Conservation (phyloP, 30 jellyfish, hydroid and myxozoan genomes). For the Turritopsis dohrnii region DNA sequence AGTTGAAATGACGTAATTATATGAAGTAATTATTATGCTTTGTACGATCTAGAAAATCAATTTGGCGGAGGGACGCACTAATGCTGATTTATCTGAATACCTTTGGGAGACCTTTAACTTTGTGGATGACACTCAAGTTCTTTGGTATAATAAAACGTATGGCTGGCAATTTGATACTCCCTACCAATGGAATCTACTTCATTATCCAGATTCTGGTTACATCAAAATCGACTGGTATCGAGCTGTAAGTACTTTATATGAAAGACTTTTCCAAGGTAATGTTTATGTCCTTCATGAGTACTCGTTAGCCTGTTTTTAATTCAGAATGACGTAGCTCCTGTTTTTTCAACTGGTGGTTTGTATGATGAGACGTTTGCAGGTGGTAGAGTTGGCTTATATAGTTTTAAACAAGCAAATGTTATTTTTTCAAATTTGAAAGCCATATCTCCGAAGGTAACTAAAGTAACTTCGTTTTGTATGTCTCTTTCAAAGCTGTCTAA, state of each 20-base stretch:
- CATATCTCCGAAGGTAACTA: slow-evolving; percentile 31
- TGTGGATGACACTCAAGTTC: slow-evolving; percentile 32
- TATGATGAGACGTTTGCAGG: slow-evolving; percentile 45
- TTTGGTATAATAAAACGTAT: slow-evolving; percentile 45
- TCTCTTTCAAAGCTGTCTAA: not conserved
- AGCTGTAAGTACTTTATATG: slow-evolving; percentile 14
- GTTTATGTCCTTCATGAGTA: not conserved
- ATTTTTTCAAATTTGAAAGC: slow-evolving; percentile 55
- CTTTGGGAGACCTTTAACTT: slow-evolving; percentile 63
- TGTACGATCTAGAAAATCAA: not conserved
- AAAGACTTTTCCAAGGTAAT: not conserved
- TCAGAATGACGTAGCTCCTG: slow-evolving; percentile 35
- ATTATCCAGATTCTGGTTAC: slow-evolving; percentile 51
- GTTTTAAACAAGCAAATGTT: slow-evolving; percentile 46
- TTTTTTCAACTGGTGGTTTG: slow-evolving; percentile 45
- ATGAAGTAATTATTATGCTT: too few species aligned
- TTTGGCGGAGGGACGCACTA: not conserved
- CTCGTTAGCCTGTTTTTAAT: not conserved
- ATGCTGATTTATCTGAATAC: slow-evolving; percentile 44
- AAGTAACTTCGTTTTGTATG: not conserved
- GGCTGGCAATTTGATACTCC: slow-evolving; percentile 35
- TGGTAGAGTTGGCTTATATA: slow-evolving; percentile 59
- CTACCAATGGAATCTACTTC: slow-evolving; percentile 44
- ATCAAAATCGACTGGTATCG: slow-evolving; percentile 48
- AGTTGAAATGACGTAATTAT: too few species aligned